phyloP scores from a whole-genome alignment of 2,113 vertebrate genomes.

The Patagioenas fasciata region DNA sequence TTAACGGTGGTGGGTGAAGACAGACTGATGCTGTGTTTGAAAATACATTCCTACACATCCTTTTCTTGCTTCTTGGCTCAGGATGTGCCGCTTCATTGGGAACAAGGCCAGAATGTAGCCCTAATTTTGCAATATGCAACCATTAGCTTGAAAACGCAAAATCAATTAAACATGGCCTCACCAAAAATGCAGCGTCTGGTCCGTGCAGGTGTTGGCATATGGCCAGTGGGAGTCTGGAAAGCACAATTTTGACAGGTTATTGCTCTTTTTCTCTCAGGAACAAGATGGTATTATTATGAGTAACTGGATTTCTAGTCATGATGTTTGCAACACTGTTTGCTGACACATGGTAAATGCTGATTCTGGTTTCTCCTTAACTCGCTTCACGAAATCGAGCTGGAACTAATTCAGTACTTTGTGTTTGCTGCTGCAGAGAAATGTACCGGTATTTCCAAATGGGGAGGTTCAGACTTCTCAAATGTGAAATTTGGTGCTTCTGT shows the following conservation, averaged over 20 bases:
- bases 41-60: background rate
- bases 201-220: background rate
- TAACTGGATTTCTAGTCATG: background rate
- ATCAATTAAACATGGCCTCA: background rate
- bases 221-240: background rate
- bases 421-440: background rate
- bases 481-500: background rate
- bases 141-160: background rate
- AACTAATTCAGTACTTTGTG: background rate
- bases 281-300: background rate
- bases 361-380: background rate
- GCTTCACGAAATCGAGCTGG: background rate
- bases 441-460: background rate
- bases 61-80: background rate
- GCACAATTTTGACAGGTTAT: rapidly evolving
- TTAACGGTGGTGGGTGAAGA: rapidly evolving
- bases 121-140: background rate
- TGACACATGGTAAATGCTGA: background rate
- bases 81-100: background rate
- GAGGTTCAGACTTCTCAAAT: background rate
- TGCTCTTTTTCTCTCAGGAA: background rate
- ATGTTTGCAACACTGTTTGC: background rate
- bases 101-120: background rate
- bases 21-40: background rate
- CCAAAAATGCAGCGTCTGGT: background rate